Evolutionary conservation across 1,140 invertebrate species (phyloP).

Genomic region (Trypoxylus dichotomus): DNA sequence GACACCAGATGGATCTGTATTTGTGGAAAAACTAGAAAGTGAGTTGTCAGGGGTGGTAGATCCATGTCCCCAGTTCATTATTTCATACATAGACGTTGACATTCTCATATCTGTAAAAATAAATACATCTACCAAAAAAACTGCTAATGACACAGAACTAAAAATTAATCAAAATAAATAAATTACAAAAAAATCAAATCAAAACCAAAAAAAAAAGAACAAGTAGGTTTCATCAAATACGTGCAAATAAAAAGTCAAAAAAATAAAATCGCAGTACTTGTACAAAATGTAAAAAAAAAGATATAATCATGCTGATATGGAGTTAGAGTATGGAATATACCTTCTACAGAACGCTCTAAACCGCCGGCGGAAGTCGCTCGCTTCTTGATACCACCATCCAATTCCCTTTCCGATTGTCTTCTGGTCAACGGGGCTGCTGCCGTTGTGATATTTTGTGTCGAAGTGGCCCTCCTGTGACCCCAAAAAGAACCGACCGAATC

Average conservation of each 20-base stretch:
- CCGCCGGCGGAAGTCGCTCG: constrained; percentile 74
- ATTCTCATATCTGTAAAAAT: constrained; percentile 66
- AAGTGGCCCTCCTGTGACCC: constrained; percentile 81
- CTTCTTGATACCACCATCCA: constrained; percentile 79
- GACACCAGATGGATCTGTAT: constrained; percentile 33
- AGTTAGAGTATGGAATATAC: constrained; percentile 47
- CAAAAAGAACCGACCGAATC: constrained; percentile 78
- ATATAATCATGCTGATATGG: not conserved
- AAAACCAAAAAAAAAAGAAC: constrained; percentile 27
- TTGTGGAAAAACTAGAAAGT: constrained; percentile 32
- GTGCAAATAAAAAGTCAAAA: not conserved
- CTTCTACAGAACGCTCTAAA: constrained; percentile 69
- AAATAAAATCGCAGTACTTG: not conserved
- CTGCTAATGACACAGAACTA: constrained; percentile 10
- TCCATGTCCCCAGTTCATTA: constrained; percentile 70
- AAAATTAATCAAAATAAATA: not conserved
- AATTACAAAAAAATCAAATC: not conserved
- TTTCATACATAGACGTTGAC: constrained; percentile 76
- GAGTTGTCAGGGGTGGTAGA: constrained; percentile 52
- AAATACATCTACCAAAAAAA: constrained; percentile 36
- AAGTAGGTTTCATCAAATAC: not conserved
- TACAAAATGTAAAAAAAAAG: no score
- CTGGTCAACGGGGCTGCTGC: constrained; percentile 74
- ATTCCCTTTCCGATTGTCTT: constrained; percentile 78
- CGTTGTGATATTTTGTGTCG: constrained; percentile 77